Evolutionary conservation across 1,140 invertebrate species (phyloP), one percentile per base, ranked within the genome.

Genomic region (Pseudomyrmex cubaensis): DNA sequence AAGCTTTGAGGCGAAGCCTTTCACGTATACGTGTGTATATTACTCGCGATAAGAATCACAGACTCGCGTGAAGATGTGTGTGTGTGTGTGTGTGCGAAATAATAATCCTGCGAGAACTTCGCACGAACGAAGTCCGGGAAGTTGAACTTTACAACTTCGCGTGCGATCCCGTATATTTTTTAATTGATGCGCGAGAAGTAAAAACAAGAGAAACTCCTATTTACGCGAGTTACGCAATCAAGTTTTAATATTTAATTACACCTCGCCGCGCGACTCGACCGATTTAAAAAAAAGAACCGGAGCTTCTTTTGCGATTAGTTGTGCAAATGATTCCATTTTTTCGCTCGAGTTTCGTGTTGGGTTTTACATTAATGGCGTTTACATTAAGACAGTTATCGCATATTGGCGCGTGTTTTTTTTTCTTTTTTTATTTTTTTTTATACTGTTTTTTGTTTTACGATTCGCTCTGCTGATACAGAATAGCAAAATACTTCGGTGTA

Each of bases 1-100:
- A 87, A 66, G 63, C 17, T 75, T 35, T 35, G 35, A 35, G 54
- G 35, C 59, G 35, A 64, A 17, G 82, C 83, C 86, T 88, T 85
- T 87, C 86, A 87, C 86, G 56, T 63, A 56, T 35, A 35, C 25
- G 35, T 35, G 35, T 35, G 5, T 35, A 35, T 35, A 35, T 35
- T 35, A 35, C 0, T 35, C 5, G 35, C 35, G 35, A 35, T 35
- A 35, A 35, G 5, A 35, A 35, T 35, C 7, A 35, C 35, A 35
- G 35, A 35, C 35, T 35, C 35, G 35, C 35, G 3, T 35, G 35
- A 35, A 35, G 5, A 35, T 35, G 59, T 48, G 2, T 9, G n/a
- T 3, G n/a, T 35, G 59, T 48, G 2, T 9, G n/a, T 8, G 46
- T 9, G 44, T 15, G 17, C 46, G 20, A 17, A 48, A 66, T n/a